Evolutionary conservation across 2,888 invertebrate species (phyloP).

Genomic region (Hipparchia semele): DNA sequence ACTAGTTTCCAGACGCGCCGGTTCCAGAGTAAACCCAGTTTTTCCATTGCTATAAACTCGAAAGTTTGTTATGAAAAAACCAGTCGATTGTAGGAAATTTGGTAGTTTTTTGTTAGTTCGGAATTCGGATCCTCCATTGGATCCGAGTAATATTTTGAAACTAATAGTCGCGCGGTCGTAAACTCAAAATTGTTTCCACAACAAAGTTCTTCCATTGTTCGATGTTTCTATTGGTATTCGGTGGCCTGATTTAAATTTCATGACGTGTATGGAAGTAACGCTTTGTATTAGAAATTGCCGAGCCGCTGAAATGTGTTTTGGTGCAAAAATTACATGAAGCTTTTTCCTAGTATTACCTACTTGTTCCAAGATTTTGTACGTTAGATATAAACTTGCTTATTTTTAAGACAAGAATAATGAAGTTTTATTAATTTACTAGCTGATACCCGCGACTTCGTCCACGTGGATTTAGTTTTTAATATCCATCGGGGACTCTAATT

Average conservation of each 20-base stretch:
- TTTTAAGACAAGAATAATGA: no score
- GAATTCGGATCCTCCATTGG: conserved; percentile 35
- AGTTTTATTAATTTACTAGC: no score
- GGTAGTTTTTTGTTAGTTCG: conserved; percentile 21
- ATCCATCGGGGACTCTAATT: no score
- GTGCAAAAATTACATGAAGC: not conserved
- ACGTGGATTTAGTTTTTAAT: no score
- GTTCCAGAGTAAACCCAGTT: conserved; percentile 24
- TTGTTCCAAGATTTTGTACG: not conserved
- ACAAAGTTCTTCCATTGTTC: conserved; percentile 40
- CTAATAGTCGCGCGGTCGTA: conserved; percentile 40
- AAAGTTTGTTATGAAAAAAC: conserved; percentile 36
- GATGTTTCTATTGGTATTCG: conserved; percentile 36
- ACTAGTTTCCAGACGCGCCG: conserved; percentile 27
- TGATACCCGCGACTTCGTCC: no score
- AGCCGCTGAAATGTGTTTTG: conserved; percentile 3
- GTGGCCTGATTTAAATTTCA: conserved; percentile 41
- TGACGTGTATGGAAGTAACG: conserved; percentile 39
- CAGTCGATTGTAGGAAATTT: conserved; percentile 29
- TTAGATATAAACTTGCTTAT: not conserved
- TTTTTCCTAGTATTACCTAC: not conserved
- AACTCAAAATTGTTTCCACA: conserved; percentile 40
- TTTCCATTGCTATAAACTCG: conserved; percentile 28
- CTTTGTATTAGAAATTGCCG: conserved; percentile 34
- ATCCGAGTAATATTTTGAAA: conserved; percentile 37